Base-by-base conservation (phyloP, 1,140 invertebrate species). In the Drosophila burlai region DNA sequence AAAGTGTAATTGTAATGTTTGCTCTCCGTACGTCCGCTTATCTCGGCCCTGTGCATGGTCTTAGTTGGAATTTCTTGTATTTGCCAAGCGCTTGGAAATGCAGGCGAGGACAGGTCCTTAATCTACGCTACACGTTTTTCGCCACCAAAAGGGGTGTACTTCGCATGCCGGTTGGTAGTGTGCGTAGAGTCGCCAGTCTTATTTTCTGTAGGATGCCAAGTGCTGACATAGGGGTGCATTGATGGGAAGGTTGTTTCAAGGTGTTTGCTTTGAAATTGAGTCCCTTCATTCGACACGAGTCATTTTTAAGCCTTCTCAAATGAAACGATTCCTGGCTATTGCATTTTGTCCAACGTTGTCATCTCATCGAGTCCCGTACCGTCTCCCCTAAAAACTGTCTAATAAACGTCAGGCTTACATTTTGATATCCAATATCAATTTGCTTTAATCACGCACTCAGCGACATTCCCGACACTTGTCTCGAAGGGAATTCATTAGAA, bases 1-100 rank as follows among this genome's bases (percentile, higher is more conserved):
- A 72, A 81, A 73, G 65, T 81, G 80, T 81, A 76, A 81, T 81
- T 76, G 80, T 73, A 81, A 81, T 81, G 79, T 81, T 81, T 81
- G 80, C 79, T 71, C 45, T 38, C 36, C 36, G 34, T 47, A 47
- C 46, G 46, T 16, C 31, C 67, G 42, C 43, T 57, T 72, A 72
- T 50, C 69, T 60, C 29, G 49, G 62, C 24, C 59, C 47, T 64
- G 69, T 67, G 69, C 46, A 31, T 40, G 59, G 76, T 62, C 68
- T 55, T 73, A 79, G 67, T 52, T 58, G 45, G 64, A 61, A 80
- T 61, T 76, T 64, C 38, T 50, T 73, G 72, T 81, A 81, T 81
- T 81, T 81, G 73, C 80, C 60, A 50, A 81, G 60, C 54, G 71
- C 79, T 81, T 81, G 73, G 40, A 52, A 69, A 69, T 69, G 66